Evolutionary conservation across 2,888 invertebrate species (phyloP).

Genomic region (Bellardia bayeri): DNA sequence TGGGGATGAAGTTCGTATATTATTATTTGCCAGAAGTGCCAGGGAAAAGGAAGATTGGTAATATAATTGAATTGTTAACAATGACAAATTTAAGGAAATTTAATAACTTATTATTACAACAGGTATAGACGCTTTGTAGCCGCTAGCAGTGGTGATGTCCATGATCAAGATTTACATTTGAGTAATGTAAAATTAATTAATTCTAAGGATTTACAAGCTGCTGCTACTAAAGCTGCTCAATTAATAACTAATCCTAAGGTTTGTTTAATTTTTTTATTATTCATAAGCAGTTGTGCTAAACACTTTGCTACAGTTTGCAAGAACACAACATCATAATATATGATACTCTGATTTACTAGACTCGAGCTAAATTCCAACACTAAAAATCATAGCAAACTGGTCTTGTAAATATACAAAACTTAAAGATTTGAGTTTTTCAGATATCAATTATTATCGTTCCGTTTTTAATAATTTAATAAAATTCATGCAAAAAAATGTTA

Average conservation of each 20-base stretch:
- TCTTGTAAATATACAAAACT: too few relatives aligned
- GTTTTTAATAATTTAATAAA: too few relatives aligned
- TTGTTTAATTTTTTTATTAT: neutral
- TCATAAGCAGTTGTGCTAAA: neutral
- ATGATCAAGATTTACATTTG: slow-evolving; percentile 82
- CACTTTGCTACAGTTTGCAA: too few relatives aligned
- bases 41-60: slow-evolving; percentile 84
- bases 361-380: too few relatives aligned
- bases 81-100: neutral
- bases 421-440: too few relatives aligned
- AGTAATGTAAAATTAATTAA: slow-evolving; percentile 80
- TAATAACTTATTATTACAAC: neutral
- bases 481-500: too few relatives aligned
- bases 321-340: too few relatives aligned
- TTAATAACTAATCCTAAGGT: slow-evolving; percentile 75
- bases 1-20: slow-evolving; percentile 82
- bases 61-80: neutral
- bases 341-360: too few relatives aligned
- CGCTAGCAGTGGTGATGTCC: slow-evolving; percentile 81
- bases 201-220: slow-evolving; percentile 80
- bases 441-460: too few relatives aligned
- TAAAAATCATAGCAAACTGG: too few relatives aligned
- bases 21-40: slow-evolving; percentile 82
- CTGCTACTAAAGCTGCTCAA: slow-evolving; percentile 80
- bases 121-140: slow-evolving; percentile 82